Evolutionary conservation across 2,113 vertebrate species (phyloP).

Genomic region (Semicossyphus pulcher): DNA sequence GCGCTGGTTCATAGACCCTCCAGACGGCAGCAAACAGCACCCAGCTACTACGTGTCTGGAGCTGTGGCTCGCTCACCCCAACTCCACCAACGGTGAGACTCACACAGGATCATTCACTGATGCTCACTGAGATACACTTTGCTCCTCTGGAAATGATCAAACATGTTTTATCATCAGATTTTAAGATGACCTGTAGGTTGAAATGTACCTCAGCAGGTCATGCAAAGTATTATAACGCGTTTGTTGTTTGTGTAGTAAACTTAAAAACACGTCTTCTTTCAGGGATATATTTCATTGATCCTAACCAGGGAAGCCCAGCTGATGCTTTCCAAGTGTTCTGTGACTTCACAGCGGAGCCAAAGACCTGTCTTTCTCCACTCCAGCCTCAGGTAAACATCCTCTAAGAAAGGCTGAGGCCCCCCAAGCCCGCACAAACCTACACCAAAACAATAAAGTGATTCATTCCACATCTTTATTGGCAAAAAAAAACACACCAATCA

Average conservation of each 20-base stretch:
- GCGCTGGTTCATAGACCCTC: constrained; percentile 78
- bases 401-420: too few species aligned
- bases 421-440: too few species aligned
- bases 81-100: constrained; percentile 76
- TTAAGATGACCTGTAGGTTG: too few species aligned
- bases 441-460: too few species aligned
- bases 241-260: not conserved
- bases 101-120: not conserved
- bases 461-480: too few species aligned
- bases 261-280: not conserved
- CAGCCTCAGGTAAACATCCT: constrained; percentile 69
- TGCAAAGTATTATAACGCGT: not conserved
- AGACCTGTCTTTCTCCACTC: constrained; percentile 84
- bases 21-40: constrained; percentile 83
- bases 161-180: too few species aligned
- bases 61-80: constrained; percentile 83
- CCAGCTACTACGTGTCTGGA: constrained; percentile 87
- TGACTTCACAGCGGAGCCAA: constrained; percentile 85
- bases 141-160: too few species aligned
- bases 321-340: constrained; percentile 86
- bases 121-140: too few species aligned
- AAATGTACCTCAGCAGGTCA: too few species aligned
- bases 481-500: too few species aligned
- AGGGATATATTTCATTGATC: constrained; percentile 90
- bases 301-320: constrained; percentile 87